Evolutionary conservation across 1,140 invertebrate species (phyloP).

Genomic region (Coenobita brevimanus): DNA sequence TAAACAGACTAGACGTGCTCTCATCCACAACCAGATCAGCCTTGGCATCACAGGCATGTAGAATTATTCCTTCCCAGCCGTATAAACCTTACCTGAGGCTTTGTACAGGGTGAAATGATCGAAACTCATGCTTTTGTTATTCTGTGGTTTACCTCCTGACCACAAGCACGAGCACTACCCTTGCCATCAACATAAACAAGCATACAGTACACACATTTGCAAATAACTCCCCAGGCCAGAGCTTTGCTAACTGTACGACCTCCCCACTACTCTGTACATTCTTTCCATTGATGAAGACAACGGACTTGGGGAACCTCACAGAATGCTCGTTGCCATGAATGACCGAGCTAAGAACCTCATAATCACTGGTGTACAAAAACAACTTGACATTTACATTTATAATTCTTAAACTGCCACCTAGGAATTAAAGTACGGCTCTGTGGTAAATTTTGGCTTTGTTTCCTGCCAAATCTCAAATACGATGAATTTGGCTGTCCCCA

Average conservation of each 20-base stretch:
- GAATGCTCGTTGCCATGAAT: not conserved
- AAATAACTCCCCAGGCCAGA: not conserved
- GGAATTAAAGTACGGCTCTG: slow-evolving; percentile 30
- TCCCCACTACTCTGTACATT: not conserved
- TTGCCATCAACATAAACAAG: slow-evolving; percentile 15
- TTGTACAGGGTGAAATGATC: not conserved
- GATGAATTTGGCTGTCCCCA: not conserved
- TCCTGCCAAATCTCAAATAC: slow-evolving; percentile 38
- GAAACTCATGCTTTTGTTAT: not conserved
- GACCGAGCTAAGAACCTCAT: slow-evolving; percentile 4
- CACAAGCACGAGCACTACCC: slow-evolving; percentile 34
- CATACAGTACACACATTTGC: slow-evolving; percentile 10
- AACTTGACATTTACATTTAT: not conserved
- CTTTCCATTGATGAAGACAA: slow-evolving; percentile 38
- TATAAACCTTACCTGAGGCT: not conserved
- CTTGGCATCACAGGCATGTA: slow-evolving; percentile 26
- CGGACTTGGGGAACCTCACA: not conserved
- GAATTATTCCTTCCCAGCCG: not conserved
- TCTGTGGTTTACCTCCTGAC: slow-evolving; percentile 10
- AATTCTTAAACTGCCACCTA: slow-evolving; percentile 25
- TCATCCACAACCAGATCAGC: not conserved
- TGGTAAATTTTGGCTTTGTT: slow-evolving; percentile 13
- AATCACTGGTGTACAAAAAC: slow-evolving; percentile 1
- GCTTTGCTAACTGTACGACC: not conserved
- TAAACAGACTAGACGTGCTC: not conserved